Percentiles rank a stretch among this genome's conserved stretches.
These are phyloP conservation scores for Drosophila grimshawi DNA, from an alignment of 1,140 invertebrate genomes.

Conservation along the genomic window DNA sequence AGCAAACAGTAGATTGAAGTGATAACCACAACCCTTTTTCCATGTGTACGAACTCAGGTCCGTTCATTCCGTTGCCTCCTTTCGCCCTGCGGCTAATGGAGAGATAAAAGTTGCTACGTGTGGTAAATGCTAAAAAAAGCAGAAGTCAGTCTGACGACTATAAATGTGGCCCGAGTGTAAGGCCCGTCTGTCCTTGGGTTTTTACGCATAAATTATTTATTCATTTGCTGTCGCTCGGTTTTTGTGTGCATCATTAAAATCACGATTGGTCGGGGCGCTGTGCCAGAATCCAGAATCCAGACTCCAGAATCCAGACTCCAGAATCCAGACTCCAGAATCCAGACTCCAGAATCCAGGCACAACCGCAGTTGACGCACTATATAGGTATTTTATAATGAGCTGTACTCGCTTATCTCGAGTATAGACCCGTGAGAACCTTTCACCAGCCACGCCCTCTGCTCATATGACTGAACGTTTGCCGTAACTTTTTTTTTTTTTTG, in stretches of 20 bases:
- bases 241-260: constrained; percentile 73
- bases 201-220: constrained; percentile 80
- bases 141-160: constrained; percentile 25
- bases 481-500: constrained; percentile 26
- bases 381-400: constrained; percentile 62
- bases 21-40: constrained; percentile 42
- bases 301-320: background rate
- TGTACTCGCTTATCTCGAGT: constrained; percentile 35
- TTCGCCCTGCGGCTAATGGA: constrained; percentile 66
- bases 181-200: constrained; percentile 24
- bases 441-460: constrained; percentile 19
- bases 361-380: constrained; percentile 27
- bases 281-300: background rate
- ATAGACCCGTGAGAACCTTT: constrained; percentile 14
- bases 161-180: constrained; percentile 52
- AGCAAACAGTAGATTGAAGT: constrained; percentile 57
- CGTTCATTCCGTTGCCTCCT: constrained; percentile 16
- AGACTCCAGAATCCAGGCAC: background rate
- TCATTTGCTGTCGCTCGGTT: constrained; percentile 68
- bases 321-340: background rate
- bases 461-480: constrained; percentile 27
- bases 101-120: constrained; percentile 80
- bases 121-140: constrained; percentile 58
- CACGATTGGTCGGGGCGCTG: constrained; percentile 16
- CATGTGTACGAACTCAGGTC: constrained; percentile 2